phyloP scores from a whole-genome alignment of 2,797 vertebrate species.

The Clamator glandarius region DNA sequence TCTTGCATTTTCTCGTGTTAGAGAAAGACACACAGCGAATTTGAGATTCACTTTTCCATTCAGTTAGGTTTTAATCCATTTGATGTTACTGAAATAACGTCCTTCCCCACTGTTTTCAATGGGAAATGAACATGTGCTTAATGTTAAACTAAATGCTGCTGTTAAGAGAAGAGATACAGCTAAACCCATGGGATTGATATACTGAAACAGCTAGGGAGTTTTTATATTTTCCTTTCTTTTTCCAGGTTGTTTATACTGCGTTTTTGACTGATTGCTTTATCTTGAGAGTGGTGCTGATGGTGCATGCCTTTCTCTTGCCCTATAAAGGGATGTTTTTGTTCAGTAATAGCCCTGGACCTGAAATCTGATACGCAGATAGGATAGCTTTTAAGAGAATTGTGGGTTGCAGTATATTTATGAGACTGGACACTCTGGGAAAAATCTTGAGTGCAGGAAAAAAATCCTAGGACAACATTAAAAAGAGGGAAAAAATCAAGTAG shows the following conservation, averaged over 20 bases:
- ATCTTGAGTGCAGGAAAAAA: neutral
- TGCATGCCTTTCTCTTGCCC: neutral
- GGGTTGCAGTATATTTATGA: neutral
- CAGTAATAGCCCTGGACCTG: neutral
- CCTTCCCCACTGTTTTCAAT: neutral
- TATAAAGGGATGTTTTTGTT: neutral
- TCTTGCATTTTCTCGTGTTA: slow-evolving; percentile 8
- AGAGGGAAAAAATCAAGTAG: neutral
- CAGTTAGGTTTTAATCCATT: neutral
- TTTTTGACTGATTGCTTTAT: neutral
- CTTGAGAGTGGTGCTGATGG: neutral
- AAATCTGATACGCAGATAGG: neutral
- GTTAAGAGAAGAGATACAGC: neutral
- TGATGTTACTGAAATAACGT: neutral
- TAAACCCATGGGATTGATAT: neutral
- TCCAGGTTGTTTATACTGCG: neutral
- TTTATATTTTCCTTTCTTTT: neutral
- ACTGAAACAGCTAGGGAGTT: neutral
- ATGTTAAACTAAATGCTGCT: neutral
- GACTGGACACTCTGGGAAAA: neutral
- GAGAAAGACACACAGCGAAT: neutral
- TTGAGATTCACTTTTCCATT: slow-evolving; percentile 12
- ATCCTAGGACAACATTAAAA: neutral
- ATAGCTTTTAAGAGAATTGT: neutral
- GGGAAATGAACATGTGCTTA: neutral